A percentile compares a stretch with the other conserved stretches of the same genome.
phyloP scores from a whole-genome alignment of 2,888 invertebrate genomes.

The Slavum lentiscoides region DNA sequence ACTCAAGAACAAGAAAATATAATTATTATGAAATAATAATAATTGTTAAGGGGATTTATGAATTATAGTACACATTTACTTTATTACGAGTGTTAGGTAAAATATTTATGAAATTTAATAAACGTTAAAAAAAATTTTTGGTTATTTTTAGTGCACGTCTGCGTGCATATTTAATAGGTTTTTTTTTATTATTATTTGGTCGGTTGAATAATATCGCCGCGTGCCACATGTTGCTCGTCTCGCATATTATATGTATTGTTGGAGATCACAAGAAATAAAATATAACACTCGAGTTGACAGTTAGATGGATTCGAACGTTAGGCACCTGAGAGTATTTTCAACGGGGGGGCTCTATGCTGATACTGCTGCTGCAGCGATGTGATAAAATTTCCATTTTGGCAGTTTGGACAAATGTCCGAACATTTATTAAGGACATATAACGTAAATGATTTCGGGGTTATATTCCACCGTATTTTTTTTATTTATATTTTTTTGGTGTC shows the following conservation, averaged over 20 bases:
- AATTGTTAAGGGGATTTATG: no score
- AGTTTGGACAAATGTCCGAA: slow-evolving; percentile 13
- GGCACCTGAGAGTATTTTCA: slow-evolving; percentile 1
- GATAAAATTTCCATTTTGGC: slow-evolving; percentile 24
- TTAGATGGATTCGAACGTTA: background rate
- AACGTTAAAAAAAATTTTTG: no score
- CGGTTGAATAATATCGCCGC: background rate
- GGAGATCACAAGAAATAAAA: slow-evolving; percentile 2
- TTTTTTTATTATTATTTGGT: no score
- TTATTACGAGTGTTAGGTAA: no score
- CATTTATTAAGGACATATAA: slow-evolving; percentile 10
- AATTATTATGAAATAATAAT: no score
- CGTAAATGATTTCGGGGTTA: slow-evolving; percentile 6
- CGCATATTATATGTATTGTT: background rate
- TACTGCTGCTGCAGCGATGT: background rate
- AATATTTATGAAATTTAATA: no score
- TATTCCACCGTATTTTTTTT: slow-evolving; percentile 5
- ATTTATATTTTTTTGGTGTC: background rate
- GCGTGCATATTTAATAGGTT: no score
- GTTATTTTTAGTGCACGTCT: no score
- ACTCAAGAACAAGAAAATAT: no score
- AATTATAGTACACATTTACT: no score
- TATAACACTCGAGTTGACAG: slow-evolving; percentile 7
- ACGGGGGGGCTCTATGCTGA: background rate
- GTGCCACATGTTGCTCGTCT: background rate